These are phyloP conservation scores for Pocota personata DNA, from an alignment of 2,888 invertebrate species.

Conservation along the genomic window DNA sequence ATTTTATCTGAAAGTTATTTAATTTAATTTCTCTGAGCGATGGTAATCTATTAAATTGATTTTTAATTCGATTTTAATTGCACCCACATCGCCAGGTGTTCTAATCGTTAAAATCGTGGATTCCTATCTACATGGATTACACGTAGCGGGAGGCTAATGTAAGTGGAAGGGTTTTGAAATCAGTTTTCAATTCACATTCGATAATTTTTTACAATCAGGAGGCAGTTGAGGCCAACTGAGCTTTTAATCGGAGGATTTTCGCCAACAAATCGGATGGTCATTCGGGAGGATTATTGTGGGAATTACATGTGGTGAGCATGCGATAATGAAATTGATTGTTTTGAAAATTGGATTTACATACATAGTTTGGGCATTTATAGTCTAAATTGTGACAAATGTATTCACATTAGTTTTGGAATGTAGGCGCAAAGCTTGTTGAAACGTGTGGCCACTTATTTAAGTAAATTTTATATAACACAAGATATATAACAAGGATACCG, in stretches of 20 bases:
- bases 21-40: slow-evolving; percentile 6
- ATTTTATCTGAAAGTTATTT: slow-evolving; percentile 1
- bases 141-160: neutral
- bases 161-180: neutral
- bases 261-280: neutral
- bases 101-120: neutral
- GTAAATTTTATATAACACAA: no score
- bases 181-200: neutral
- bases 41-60: slow-evolving; percentile 40
- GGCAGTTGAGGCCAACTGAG: neutral
- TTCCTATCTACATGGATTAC: neutral
- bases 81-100: neutral
- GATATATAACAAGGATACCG: no score
- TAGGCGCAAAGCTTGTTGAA: neutral
- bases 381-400: neutral
- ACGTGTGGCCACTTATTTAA: neutral
- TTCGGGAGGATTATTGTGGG: neutral
- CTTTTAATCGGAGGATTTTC: neutral
- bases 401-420: neutral
- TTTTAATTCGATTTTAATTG: slow-evolving; percentile 54
- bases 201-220: neutral
- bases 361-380: no score
- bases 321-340: slow-evolving; percentile 28
- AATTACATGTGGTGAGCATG: neutral
- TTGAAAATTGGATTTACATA: slow-evolving; percentile 7